Percentiles rank a stretch among this genome's conserved stretches.
Evolutionary conservation across 2,113 vertebrate genomes (phyloP).

Genomic region (Antechinus stuartii): DNA sequence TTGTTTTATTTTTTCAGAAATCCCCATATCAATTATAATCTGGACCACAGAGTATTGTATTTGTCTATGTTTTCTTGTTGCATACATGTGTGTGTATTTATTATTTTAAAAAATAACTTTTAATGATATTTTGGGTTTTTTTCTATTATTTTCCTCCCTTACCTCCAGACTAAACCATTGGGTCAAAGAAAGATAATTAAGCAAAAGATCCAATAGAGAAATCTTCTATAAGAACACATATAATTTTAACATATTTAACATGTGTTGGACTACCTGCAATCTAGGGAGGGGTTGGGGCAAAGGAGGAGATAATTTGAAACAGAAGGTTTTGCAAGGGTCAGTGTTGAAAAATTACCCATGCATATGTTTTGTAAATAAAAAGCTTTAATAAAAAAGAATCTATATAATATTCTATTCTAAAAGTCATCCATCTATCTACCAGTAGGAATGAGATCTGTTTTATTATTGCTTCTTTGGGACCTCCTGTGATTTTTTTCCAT

Average conservation of each 20-base stretch:
- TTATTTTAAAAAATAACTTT: not conserved
- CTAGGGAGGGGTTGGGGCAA: too few relatives aligned
- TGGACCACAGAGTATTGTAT: not conserved
- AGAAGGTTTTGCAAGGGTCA: too few relatives aligned
- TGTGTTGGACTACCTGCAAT: too few relatives aligned
- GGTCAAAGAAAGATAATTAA: not conserved
- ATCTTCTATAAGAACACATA: too few relatives aligned
- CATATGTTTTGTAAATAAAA: too few relatives aligned
- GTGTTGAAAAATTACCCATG: too few relatives aligned
- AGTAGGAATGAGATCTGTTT: not conserved
- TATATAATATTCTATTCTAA: not conserved
- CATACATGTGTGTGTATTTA: not conserved
- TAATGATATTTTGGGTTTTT: not conserved
- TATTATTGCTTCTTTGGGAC: not conserved
- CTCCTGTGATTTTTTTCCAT: not conserved
- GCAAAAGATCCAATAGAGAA: not conserved
- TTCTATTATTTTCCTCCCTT: not conserved
- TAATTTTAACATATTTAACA: too few relatives aligned
- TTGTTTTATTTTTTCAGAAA: not conserved
- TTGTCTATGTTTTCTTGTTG: not conserved
- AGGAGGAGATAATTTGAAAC: too few relatives aligned
- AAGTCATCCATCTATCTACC: not conserved
- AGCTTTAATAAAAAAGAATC: too few relatives aligned
- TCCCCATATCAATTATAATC: not conserved
- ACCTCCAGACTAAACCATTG: not conserved